A percentile compares a stretch with the other conserved stretches of the same genome.
phyloP scores from a whole-genome alignment of 2,113 vertebrate species.

The Lepidothrix coronata region DNA sequence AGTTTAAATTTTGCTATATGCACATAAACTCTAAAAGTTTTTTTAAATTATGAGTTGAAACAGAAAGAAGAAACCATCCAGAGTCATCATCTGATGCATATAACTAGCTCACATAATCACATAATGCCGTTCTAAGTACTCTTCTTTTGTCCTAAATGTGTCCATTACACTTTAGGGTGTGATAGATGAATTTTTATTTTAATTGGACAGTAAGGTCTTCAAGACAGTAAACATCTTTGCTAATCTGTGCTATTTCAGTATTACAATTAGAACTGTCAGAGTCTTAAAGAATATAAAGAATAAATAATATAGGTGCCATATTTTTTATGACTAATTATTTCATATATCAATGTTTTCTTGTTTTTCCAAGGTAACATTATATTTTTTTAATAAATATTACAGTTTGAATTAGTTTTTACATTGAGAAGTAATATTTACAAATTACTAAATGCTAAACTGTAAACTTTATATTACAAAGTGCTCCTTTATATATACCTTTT shows the following conservation, averaged over 20 bases:
- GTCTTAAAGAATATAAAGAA: not conserved
- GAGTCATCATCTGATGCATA: not conserved
- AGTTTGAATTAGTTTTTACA: not conserved
- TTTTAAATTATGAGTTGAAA: not conserved
- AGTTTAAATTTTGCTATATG: not conserved
- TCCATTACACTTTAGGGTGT: not conserved
- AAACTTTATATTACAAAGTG: not conserved
- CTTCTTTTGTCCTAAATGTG: not conserved
- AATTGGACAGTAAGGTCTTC: not conserved
- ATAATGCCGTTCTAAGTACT: not conserved
- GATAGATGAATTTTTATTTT: not conserved
- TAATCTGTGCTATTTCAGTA: not conserved
- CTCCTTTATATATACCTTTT: not conserved
- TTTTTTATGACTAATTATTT: not conserved
- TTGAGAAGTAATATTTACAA: not conserved
- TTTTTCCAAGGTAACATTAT: not conserved
- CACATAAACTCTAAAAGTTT: not conserved
- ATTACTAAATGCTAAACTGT: not conserved
- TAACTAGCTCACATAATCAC: not conserved
- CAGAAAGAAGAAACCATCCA: not conserved
- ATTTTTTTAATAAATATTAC: not conserved
- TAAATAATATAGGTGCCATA: not conserved
- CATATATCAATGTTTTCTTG: not conserved
- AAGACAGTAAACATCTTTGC: not conserved
- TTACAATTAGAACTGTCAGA: not conserved